Conservation (phyloP, 2,888 invertebrate species). For the Torymus tubicola region DNA sequence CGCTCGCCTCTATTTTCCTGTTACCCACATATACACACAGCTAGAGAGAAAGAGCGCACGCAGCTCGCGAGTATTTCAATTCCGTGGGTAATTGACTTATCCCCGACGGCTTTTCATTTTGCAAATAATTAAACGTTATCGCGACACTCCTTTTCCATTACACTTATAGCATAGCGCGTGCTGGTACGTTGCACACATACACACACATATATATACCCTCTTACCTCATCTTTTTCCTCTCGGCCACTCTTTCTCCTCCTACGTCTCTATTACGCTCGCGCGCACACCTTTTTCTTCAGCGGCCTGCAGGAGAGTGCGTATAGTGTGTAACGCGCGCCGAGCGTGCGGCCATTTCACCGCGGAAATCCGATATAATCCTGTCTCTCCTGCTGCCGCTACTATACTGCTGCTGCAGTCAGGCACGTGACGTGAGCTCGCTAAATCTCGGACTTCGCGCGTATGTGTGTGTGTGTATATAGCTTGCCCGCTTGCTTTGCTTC, state of each 20-base stretch:
- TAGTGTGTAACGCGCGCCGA: no score
- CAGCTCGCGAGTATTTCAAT: slow-evolving; percentile 39
- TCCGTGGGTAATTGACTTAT: slow-evolving; percentile 37
- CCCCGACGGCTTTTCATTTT: not conserved
- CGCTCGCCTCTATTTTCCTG: no score
- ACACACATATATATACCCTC: not conserved
- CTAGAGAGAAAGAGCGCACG: not conserved
- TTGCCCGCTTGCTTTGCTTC: no score
- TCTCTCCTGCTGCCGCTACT: not conserved
- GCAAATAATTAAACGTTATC: slow-evolving; percentile 45
- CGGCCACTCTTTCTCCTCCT: no score
- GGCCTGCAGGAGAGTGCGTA: no score
- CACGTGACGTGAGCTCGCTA: slow-evolving; percentile 40
- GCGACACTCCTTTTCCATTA: slow-evolving; percentile 37
- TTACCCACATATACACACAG: no score
- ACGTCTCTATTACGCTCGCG: no score
- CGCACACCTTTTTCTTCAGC: no score
- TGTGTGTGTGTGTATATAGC: no score
- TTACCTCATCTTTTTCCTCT: not conserved
- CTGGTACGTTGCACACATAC: no score
- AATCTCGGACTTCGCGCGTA: slow-evolving; percentile 28
- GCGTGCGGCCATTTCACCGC: no score
- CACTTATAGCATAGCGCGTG: not conserved
- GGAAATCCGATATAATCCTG: slow-evolving; percentile 43
- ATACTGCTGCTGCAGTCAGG: slow-evolving; percentile 2